Conservation (phyloP, 2,797 vertebrate genomes). For the Delichon dasypus region DNA sequence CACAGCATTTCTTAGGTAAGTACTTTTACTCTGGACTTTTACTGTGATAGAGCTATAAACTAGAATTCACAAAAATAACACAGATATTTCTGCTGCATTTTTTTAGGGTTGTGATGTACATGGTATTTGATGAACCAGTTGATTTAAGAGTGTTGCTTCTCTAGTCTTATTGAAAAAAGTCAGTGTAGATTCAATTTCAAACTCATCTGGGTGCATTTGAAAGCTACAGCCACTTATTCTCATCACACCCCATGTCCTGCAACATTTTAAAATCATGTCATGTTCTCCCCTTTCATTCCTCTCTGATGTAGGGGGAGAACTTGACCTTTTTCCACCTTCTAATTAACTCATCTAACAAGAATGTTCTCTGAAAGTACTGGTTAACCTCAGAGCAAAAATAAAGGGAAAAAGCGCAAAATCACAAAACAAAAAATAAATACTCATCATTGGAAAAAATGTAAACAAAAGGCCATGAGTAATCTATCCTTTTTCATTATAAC, state of each 20-base stretch:
- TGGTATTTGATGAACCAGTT: background rate
- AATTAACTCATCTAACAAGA: background rate
- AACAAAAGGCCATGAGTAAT: background rate
- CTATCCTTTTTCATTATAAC: background rate
- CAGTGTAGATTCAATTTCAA: background rate
- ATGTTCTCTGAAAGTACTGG: background rate
- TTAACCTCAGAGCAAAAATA: background rate
- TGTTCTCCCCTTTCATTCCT: background rate
- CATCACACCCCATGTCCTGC: background rate
- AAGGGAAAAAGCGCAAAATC: background rate
- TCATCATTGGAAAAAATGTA: background rate
- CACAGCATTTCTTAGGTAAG: background rate
- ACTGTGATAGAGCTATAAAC: background rate
- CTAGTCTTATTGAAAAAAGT: background rate
- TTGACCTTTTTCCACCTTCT: background rate
- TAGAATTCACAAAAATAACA: background rate
- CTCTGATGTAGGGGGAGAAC: background rate
- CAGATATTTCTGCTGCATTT: background rate
- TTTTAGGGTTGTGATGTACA: background rate
- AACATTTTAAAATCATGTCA: background rate
- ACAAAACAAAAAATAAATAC: background rate
- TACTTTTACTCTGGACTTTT: background rate
- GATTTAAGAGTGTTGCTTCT: background rate
- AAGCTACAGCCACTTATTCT: background rate
- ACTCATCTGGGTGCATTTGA: background rate